Conservation (phyloP, 2,113 vertebrate genomes). For the Sylvietta virens region DNA sequence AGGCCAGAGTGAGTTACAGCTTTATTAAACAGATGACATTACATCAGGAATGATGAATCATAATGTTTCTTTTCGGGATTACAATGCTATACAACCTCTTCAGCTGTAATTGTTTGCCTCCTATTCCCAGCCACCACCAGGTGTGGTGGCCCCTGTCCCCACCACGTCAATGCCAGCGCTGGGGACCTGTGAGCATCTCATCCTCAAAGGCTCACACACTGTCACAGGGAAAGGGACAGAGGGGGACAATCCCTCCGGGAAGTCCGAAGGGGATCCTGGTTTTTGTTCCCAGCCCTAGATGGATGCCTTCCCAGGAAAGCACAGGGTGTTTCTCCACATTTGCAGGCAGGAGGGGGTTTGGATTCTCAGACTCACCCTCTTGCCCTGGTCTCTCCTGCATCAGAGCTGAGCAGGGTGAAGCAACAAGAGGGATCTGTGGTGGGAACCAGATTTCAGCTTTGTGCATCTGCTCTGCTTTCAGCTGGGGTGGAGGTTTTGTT, state of each 20-base stretch:
- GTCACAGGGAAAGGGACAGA: neutral
- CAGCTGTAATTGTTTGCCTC: slow-evolving; percentile 61
- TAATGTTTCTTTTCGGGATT: slow-evolving; percentile 66
- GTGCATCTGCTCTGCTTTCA: neutral
- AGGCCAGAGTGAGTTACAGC: slow-evolving; percentile 56
- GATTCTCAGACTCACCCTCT: neutral
- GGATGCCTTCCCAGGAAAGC: neutral
- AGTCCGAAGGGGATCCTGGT: accelerated
- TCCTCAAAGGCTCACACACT: neutral
- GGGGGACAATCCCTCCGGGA: neutral
- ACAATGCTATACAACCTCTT: slow-evolving; percentile 53
- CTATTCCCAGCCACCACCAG: slow-evolving; percentile 31
- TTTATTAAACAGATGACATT: slow-evolving; percentile 73
- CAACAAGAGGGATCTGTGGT: neutral
- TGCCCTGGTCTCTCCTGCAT: neutral
- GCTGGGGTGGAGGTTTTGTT: neutral
- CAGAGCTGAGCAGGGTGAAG: neutral
- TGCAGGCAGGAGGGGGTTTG: neutral
- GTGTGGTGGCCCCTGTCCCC: slow-evolving; percentile 38
- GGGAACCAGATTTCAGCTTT: neutral
- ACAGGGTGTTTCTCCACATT: neutral
- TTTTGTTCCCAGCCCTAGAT: neutral
- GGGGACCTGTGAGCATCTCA: neutral
- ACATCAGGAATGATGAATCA: slow-evolving; percentile 70
- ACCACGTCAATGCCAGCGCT: neutral